Evolutionary conservation across 2,797 vertebrate species (phyloP), one percentile per base, ranked within the genome.

Genomic region (Tiaroga cobitis): DNA sequence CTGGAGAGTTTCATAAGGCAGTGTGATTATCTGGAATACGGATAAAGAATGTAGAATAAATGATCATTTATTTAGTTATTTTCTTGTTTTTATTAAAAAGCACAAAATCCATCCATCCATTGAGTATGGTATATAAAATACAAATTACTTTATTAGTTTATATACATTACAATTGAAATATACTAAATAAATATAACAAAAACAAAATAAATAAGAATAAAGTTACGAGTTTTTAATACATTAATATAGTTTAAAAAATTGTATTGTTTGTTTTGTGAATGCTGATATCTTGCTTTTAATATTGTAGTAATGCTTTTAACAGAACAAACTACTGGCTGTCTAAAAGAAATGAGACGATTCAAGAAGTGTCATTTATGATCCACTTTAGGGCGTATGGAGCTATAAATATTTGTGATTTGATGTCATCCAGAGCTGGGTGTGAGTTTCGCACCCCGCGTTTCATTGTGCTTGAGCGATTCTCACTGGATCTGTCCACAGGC

Each of bases 371-470:
- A 76, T 68, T 68, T 49, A 84, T 37, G 54, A 43, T 63, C 8
- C 65, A 76, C 68, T 82, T 41, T 82, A 79, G 56, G 43, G 39
- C 1, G 1, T 65, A 16, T 46, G 68, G 63, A 51, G 16, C 75
- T 79, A 59, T 46, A 80, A 68, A 75, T 85, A 65, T 49, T 61
- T 74, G 67, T 19, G 24, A 41, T 83, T 84, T 86, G 19, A 80
- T 75, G 75, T 80, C 46, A 80, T 77, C 76, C 32, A 83, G 65
- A 77, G 67, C 76, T 61, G 82, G 72, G 69, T 81, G 80, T 77
- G 80, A 83, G 41, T 56, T 73, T 81, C 29, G 11, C 49, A 59
- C 41, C 46, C 63, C 15, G 1, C 15, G 34, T 49, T 34, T 76
- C 69, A 67, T 90, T 84, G 69, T 85, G 26, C 83, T 73, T 37